These are phyloP conservation scores for Hydrolagus affinis DNA, from an alignment of 2,113 vertebrate genomes.

Conservation along the genomic window DNA sequence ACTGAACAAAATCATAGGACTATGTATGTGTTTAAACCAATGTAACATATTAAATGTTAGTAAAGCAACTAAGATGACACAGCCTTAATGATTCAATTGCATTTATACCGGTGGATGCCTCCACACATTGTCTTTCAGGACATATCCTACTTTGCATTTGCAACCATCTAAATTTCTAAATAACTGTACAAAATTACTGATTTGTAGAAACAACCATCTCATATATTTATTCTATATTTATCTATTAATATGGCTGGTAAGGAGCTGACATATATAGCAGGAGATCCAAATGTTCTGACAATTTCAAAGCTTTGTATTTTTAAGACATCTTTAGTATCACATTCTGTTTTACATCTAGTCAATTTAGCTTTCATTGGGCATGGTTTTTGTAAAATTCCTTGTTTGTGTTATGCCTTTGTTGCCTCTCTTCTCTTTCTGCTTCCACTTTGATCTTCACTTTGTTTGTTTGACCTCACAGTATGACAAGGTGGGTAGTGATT, in stretches of 20 bases:
- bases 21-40: not conserved
- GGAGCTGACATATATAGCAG: not conserved
- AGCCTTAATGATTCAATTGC: not conserved
- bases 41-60: not conserved
- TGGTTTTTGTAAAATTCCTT: not conserved
- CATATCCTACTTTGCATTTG: not conserved
- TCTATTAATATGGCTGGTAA: not conserved
- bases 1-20: too few relatives aligned
- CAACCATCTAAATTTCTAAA: not conserved
- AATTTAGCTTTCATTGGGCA: not conserved
- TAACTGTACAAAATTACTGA: not conserved
- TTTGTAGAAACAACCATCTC: not conserved
- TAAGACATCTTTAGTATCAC: not conserved
- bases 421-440: conserved; percentile 41
- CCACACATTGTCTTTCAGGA: not conserved
- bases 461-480: conserved; percentile 49
- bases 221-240: not conserved
- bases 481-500: conserved; percentile 39
- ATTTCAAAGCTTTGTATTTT: too few relatives aligned
- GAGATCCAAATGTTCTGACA: too few relatives aligned
- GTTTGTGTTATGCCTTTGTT: not conserved
- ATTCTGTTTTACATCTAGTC: not conserved
- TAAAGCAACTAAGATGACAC: not conserved
- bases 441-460: conserved; percentile 39
- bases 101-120: not conserved